phyloP scores from a whole-genome alignment of 2,888 invertebrate species.

The Campaea margaritaria region DNA sequence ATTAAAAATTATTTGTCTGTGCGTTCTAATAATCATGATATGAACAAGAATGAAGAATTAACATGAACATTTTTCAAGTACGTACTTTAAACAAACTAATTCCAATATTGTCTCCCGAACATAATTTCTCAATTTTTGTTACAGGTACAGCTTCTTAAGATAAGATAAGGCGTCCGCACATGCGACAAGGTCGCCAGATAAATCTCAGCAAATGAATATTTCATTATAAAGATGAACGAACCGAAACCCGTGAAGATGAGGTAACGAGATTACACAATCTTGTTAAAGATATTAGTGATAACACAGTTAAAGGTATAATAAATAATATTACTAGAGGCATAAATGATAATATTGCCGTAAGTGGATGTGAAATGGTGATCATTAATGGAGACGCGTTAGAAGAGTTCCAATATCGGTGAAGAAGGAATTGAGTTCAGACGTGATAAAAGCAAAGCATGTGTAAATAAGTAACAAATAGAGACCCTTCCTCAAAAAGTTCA shows the following conservation, averaged over 20 bases:
- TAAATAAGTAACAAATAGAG: background rate
- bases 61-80: too few relatives aligned
- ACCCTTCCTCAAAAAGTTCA: too few relatives aligned
- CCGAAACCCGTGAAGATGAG: conserved; percentile 30
- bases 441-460: background rate
- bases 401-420: background rate
- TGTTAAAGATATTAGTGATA: conserved; percentile 24
- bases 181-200: conserved; percentile 36
- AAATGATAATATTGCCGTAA: background rate
- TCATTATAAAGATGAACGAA: conserved; percentile 36
- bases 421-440: background rate
- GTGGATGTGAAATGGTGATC: conserved; percentile 20
- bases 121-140: conserved; percentile 35
- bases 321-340: background rate
- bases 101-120: conserved; percentile 11
- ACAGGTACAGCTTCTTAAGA: conserved; percentile 37
- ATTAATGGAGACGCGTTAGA: conserved; percentile 13
- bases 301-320: background rate
- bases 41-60: too few relatives aligned
- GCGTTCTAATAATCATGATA: too few relatives aligned
- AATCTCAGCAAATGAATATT: conserved; percentile 34
- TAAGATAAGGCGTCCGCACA: conserved; percentile 38
- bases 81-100: too few relatives aligned
- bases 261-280: conserved; percentile 34
- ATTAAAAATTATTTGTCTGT: too few relatives aligned